Base-by-base conservation (phyloP, 1,140 invertebrate genomes). In the Tyrophagus putrescentiae region DNA sequence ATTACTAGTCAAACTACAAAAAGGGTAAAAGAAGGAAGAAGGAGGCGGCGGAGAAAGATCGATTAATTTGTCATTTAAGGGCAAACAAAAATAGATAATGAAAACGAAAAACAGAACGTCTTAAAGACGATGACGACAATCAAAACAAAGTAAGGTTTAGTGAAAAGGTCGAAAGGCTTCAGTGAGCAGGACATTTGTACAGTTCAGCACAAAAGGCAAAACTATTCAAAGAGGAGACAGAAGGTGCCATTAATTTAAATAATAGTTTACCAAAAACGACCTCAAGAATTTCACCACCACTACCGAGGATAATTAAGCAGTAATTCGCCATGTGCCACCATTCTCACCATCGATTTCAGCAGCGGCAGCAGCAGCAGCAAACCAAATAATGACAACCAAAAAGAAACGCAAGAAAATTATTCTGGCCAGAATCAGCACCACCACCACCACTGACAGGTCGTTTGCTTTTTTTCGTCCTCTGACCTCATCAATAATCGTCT, bases 271-370 rank as follows among this genome's bases (percentile, higher is more conserved):
- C 21, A 39, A 39, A 13, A 21, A 13, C 13, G 13, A 39, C 36
- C 21, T 13, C 21, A 13, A 39, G 36, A 13, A 39, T n/a, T n/a
- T n/a, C n/a, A n/a, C n/a, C n/a, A n/a, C n/a, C n/a, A n/a, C n/a
- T n/a, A n/a, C n/a, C n/a, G n/a, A 13, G 36, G 45, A 48, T 48
- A 48, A 48, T 48, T 48, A 48, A 48, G 45, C 45, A 48, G 31
- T 48, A 25, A 29, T 39, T 39, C 21, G 13, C 36, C 36, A 39
- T 39, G 21, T 39, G 36, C 36, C 21, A 21, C 21, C 21, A 21
- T 39, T 39, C 36, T 39, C 21, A 39, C 36, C 36, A 39, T 39
- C 36, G 36, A 39, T 39, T 39, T 39, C 13, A 39, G 36, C 36
- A 39, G 21, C 21, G 36, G 13, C n/a, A n/a, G n/a, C n/a, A n/a